Percentiles rank a stretch among this genome's conserved stretches.
Evolutionary conservation across 2,113 vertebrate species (phyloP).

Genomic region (Porphyrio hochstetteri): DNA sequence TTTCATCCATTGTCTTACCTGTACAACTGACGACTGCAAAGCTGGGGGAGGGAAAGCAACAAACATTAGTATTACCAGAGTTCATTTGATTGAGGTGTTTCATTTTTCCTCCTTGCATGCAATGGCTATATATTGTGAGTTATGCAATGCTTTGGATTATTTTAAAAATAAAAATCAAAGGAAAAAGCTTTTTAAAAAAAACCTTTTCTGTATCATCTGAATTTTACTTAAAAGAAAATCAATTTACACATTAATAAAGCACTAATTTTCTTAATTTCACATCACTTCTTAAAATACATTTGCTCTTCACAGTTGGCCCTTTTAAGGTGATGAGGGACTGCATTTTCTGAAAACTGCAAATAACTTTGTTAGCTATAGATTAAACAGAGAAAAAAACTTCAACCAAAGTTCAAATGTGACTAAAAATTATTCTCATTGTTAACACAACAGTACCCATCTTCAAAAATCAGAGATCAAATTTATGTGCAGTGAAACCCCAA

Average conservation of each 20-base stretch:
- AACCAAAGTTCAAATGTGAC: background rate
- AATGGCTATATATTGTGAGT: background rate
- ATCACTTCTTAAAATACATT: background rate
- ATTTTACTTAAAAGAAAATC: background rate
- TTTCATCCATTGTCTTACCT: constrained; percentile 77
- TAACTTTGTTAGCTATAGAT: background rate
- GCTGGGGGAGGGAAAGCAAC: constrained; percentile 65
- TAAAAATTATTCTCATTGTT: background rate
- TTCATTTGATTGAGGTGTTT: background rate
- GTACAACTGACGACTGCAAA: constrained; percentile 86
- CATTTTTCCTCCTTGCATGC: background rate
- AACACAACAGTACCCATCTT: background rate
- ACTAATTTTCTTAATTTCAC: background rate
- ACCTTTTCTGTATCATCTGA: background rate
- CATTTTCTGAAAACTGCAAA: background rate
- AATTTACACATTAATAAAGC: background rate
- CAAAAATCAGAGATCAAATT: background rate
- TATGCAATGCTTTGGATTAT: background rate
- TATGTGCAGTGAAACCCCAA: background rate
- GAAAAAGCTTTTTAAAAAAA: background rate
- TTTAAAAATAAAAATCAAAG: background rate
- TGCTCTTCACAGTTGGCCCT: background rate
- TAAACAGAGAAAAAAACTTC: background rate
- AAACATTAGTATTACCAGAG: background rate
- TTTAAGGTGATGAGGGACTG: background rate